phyloP scores from a whole-genome alignment of 2,113 vertebrate genomes.

The Drymodes brunneopygia region DNA sequence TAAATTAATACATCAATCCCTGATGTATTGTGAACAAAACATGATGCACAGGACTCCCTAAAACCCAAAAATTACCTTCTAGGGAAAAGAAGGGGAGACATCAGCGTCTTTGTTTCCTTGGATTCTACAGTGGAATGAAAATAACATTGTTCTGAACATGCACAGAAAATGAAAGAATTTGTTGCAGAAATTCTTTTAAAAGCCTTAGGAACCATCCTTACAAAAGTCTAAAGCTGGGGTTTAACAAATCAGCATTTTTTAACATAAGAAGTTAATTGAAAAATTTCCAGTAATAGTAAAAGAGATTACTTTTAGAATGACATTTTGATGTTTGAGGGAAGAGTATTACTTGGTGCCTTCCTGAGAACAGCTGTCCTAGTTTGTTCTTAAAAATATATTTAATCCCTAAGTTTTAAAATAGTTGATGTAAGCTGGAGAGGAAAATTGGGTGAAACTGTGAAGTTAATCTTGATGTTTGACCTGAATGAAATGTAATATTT shows the following conservation, averaged over 20 bases:
- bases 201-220: not conserved
- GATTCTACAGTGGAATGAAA: not conserved
- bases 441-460: not conserved
- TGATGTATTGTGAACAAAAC: not conserved
- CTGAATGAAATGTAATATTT: not conserved
- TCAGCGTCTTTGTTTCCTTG: not conserved
- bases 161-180: not conserved
- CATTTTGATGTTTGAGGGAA: not conserved
- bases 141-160: not conserved
- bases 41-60: not conserved
- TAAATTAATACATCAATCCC: not conserved
- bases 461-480: not conserved
- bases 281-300: not conserved
- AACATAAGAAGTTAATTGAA: not conserved
- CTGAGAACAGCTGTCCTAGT: not conserved
- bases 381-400: not conserved
- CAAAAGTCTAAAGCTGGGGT: not conserved
- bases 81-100: not conserved
- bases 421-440: not conserved
- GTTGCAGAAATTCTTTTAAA: not conserved
- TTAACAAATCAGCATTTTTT: not conserved
- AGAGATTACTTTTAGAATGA: not conserved
- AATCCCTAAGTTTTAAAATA: not conserved
- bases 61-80: not conserved
- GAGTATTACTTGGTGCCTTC: not conserved